phyloP scores from a whole-genome alignment of 2,888 invertebrate species.

The Osmoderma eremita region DNA sequence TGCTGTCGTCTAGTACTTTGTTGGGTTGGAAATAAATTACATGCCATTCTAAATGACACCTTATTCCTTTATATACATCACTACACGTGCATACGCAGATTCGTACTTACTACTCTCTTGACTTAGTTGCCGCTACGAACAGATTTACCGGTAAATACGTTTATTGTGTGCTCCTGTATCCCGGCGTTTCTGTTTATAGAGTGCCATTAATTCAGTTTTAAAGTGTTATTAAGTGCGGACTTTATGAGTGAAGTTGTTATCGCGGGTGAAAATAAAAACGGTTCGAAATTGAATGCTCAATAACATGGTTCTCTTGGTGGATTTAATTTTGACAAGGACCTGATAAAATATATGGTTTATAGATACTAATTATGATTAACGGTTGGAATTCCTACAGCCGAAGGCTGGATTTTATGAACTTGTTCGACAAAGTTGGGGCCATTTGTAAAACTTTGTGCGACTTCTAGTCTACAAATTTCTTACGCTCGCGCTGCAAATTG shows the following conservation, averaged over 20 bases:
- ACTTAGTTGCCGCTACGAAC: constrained; percentile 24
- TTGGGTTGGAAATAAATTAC: constrained; percentile 31
- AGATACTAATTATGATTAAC: not conserved
- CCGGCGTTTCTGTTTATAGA: constrained; percentile 10
- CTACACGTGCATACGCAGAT: not conserved
- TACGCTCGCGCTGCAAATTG: too few relatives aligned
- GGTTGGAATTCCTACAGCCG: not conserved
- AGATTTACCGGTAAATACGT: constrained; percentile 30
- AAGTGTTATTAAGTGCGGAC: constrained; percentile 26
- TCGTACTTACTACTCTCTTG: constrained; percentile 11
- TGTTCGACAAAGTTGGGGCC: too few relatives aligned
- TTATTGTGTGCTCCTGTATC: constrained; percentile 9
- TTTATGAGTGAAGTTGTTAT: constrained; percentile 12
- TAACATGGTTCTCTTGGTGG: not conserved
- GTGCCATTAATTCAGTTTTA: constrained; percentile 26
- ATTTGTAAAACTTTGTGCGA: too few relatives aligned
- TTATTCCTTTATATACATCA: constrained; percentile 19
- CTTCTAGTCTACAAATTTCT: too few relatives aligned
- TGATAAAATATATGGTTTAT: constrained; percentile 1
- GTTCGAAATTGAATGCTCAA: not conserved
- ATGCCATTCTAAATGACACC: constrained; percentile 29
- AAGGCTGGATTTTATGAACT: too few relatives aligned
- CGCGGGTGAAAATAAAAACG: constrained; percentile 9
- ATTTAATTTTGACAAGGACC: constrained; percentile 1
- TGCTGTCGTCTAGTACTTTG: not conserved